Percentiles rank a stretch among this genome's conserved stretches.
These are phyloP conservation scores for Spialia ferax DNA, from an alignment of 2,888 invertebrate species.

Conservation along the genomic window DNA sequence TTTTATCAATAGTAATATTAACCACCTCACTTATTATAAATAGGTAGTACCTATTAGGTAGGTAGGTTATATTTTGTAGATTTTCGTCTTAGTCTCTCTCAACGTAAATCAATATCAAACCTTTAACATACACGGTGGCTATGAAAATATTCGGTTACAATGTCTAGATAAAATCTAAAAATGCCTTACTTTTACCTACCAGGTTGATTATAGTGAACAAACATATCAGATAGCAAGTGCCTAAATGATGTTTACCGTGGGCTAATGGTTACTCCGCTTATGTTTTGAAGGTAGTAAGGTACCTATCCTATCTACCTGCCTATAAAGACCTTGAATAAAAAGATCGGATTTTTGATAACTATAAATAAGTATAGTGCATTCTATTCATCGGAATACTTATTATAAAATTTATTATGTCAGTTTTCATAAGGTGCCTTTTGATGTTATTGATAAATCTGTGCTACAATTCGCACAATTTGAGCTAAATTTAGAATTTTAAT, in stretches of 20 bases:
- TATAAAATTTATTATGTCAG: no score
- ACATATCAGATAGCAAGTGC: slow-evolving; percentile 27
- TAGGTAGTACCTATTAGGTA: no score
- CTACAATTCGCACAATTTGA: not conserved
- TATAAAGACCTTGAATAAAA: not conserved
- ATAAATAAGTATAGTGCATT: not conserved
- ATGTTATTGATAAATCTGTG: not conserved
- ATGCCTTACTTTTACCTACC: slow-evolving; percentile 7
- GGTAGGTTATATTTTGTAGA: no score
- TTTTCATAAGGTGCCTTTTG: no score
- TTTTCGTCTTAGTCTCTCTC: no score
- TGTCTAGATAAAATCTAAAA: not conserved
- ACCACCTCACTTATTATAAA: no score
- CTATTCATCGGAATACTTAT: not conserved
- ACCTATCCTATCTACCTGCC: not conserved
- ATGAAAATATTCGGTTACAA: slow-evolving; percentile 9
- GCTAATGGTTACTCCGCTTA: slow-evolving; percentile 20
- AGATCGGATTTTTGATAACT: not conserved
- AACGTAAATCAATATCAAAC: not conserved
- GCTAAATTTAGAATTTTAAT: slow-evolving; percentile 29
- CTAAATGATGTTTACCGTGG: slow-evolving; percentile 32
- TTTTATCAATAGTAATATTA: not conserved
- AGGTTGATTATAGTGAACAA: slow-evolving; percentile 21
- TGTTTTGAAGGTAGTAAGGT: slow-evolving; percentile 21
- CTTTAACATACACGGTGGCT: not conserved